Base-by-base conservation (phyloP, 92 coral and sea anemone species). In the Actinostola sp. region DNA sequence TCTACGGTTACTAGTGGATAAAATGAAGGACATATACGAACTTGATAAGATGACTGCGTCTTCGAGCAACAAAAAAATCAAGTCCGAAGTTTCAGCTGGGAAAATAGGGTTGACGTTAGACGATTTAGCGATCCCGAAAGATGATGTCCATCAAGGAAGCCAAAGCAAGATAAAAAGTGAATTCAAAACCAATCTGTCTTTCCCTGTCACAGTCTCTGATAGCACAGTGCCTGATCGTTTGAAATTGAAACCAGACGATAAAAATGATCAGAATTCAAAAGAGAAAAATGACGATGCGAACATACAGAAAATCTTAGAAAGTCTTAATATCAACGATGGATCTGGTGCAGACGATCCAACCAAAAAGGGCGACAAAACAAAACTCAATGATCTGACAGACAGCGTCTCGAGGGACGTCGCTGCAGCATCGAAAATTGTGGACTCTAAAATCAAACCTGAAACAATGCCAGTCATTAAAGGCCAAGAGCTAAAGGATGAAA, bases 1-100 rank as follows among this genome's bases (percentile, higher is more conserved):
- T 21, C 12, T 91, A 59, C 76, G 85, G 11, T 76, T 91, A 54
- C 78, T 91, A 36, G 97, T 91, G 23, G 97, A 91, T 66, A 91
- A 91, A 50, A 63, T 91, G 70, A 88, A 88, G 74, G 97, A 91
- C 34, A 91, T 91, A 42, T 91, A 91, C 66, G 92, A 91, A 59
- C 79, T 91, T 61, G 97, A 87, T 46, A 75, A 87, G 62, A 58
- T 90, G 19, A 90, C 66, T 60, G 20, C 88, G 45, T 9, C 63
- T 19, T 17, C 38, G 10, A 73, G 62, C 3, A 41, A 77, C 9
- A 27, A 48, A n/a, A 63, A 55, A 31, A 16, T 63, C 26, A 76
- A 87, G 46, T 80, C 92, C 0, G 65, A 75, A 45, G 63, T 89
- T 3, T 38, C 78, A 38, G 74, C 15, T 30, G 92, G 92, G 20